These are phyloP conservation scores for Odocoileus hemionus DNA, from an alignment of 2,113 vertebrate species.

Conservation along the genomic window DNA sequence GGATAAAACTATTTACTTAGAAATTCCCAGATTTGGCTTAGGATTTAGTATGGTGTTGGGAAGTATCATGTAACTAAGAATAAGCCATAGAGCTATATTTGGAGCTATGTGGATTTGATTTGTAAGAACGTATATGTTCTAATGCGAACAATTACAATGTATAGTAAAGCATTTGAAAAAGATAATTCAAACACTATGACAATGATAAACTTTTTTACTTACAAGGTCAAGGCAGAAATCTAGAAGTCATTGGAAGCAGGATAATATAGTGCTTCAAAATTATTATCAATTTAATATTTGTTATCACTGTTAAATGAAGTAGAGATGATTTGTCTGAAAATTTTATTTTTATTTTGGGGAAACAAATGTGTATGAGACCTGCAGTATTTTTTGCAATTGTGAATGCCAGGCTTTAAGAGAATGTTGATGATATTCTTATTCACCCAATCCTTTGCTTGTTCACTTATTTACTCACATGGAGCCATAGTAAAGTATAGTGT, in stretches of 20 bases:
- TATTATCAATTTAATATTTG: not conserved
- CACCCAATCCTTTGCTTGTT: not conserved
- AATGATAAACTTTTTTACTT: not conserved
- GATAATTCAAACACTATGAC: not conserved
- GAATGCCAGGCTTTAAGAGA: not conserved
- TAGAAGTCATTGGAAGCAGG: not conserved
- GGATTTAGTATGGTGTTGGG: not conserved
- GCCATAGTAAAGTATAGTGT: not conserved
- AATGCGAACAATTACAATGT: not conserved
- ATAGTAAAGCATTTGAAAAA: slow-evolving; percentile 21
- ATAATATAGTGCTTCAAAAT: not conserved
- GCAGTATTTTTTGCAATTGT: not conserved
- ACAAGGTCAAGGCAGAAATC: not conserved
- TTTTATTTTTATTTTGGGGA: not conserved
- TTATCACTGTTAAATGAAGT: not conserved
- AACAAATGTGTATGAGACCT: not conserved
- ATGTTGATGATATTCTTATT: not conserved
- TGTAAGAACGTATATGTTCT: not conserved
- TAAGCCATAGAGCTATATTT: not conserved
- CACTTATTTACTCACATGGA: not conserved
- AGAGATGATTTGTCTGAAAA: not conserved
- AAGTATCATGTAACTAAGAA: slow-evolving; percentile 2
- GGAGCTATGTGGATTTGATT: not conserved
- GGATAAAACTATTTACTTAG: not conserved
- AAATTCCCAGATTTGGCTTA: not conserved